Base-by-base conservation (phyloP, 2,888 invertebrate genomes). In the Drosophila nigricruria region DNA sequence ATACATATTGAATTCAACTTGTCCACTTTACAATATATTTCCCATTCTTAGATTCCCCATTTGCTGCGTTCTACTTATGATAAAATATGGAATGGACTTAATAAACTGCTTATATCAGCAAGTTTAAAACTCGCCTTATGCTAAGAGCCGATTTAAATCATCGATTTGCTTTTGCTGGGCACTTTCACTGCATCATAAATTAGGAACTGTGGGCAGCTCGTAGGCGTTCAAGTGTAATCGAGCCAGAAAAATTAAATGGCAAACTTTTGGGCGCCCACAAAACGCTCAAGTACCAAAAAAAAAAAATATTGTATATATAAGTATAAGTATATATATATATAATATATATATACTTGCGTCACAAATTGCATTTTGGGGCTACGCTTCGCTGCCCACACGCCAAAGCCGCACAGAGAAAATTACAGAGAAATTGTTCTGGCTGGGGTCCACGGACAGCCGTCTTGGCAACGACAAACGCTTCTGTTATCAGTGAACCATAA, bases 161-260 rank as follows among this genome's bases (percentile, higher is more conserved):
- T 66, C 36, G 52, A 74, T 69, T 70, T 58, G 38, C 23, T 36
- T 42, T 50, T 49, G n/a, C 32, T 32, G 42, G 53, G 16, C 65
- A 73, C 79, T 78, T 79, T 77, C 66, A 36, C 70, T 79, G 36
- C 34, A 43, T 56, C 60, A 70, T 75, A 75, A 69, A 64, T 75
- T 59, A 60, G 40, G 42, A 62, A 73, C 14, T 56, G 27, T 45
- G 56, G 61, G 18, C 67, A 61, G 61, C 64, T 60, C 53, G 79
- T 73, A 67, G 79, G 77, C 77, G 77, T 70, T 75, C 70, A 68
- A 79, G 79, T 79, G 75, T 67, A 77, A 64, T 59, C 77, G 64
- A 75, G 79, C 79, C 62, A 53, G 34, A 65, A 79, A 78, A 69
- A 77, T 70, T 27, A 78, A 78, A 70, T 60, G 66, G 32, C 79